phyloP scores from a whole-genome alignment of 2,888 invertebrate species.

The Germaria angustata region DNA sequence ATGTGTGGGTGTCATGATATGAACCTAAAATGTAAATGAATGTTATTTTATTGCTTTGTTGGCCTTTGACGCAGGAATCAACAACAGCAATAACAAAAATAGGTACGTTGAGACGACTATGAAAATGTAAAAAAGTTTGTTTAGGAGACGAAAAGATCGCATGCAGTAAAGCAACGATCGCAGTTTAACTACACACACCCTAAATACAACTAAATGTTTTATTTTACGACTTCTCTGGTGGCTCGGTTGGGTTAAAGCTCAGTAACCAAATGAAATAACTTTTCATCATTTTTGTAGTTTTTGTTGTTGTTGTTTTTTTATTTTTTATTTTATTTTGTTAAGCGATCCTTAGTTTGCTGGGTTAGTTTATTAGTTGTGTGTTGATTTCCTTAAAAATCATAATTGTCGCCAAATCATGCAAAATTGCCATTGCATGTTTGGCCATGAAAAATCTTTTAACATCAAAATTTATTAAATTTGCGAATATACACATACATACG shows the following conservation, averaged over 20 bases:
- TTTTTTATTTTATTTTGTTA: neutral
- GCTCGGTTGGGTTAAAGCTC: conserved; percentile 65
- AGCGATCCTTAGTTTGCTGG: conserved; percentile 1
- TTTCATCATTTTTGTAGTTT: conserved; percentile 25
- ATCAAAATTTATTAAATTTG: conserved; percentile 61
- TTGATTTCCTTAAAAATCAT: conserved; percentile 50
- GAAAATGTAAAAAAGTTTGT: conserved; percentile 22
- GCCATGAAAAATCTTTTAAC: conserved; percentile 51
- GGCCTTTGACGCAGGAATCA: conserved; percentile 65
- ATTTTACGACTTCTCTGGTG: conserved; percentile 67
- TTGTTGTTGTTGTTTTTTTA: neutral
- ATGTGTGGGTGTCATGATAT: conserved; percentile 67
- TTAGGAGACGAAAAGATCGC: neutral
- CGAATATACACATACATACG: conserved; percentile 34
- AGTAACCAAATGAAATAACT: conserved; percentile 60
- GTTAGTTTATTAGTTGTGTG: neutral
- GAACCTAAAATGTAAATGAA: conserved; percentile 67
- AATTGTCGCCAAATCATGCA: conserved; percentile 65
- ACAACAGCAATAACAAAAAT: conserved; percentile 23
- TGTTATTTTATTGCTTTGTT: conserved; percentile 67
- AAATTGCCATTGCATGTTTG: conserved; percentile 60
- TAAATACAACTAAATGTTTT: conserved; percentile 64
- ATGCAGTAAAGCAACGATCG: conserved; percentile 2
- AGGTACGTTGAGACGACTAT: neutral
- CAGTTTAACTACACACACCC: conserved; percentile 61